A percentile compares a stretch with the other conserved stretches of the same genome.
Conservation (phyloP, 2,888 invertebrate genomes). For the Hydropsyche betteni region DNA sequence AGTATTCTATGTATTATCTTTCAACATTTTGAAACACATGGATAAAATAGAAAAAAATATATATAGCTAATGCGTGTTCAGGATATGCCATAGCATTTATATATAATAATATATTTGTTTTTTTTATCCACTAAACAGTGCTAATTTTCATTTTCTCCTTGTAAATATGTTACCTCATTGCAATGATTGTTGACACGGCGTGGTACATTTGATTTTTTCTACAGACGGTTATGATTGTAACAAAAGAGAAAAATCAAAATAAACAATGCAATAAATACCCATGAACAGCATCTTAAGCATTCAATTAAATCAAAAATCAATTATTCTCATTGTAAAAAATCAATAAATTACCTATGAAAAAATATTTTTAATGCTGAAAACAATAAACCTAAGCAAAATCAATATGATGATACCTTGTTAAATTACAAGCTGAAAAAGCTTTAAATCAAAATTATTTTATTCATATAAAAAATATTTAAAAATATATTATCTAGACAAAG, state of each 20-base stretch:
- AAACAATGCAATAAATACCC: conserved; percentile 17
- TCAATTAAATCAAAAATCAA: too few species aligned
- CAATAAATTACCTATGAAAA: too few species aligned
- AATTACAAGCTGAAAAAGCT: too few species aligned
- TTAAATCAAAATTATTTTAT: too few species aligned
- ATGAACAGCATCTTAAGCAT: too few species aligned
- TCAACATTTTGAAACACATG: neutral
- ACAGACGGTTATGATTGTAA: conserved; percentile 65
- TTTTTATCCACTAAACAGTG: conserved; percentile 40
- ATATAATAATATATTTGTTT: conserved; percentile 39
- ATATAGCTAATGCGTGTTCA: conserved; percentile 35
- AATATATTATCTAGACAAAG: too few species aligned
- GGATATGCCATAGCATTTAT: conserved; percentile 43
- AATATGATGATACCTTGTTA: too few species aligned
- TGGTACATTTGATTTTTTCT: conserved; percentile 94
- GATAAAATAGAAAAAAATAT: neutral
- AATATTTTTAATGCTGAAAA: too few species aligned
- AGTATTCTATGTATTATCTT: neutral
- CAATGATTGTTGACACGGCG: conserved; percentile 93
- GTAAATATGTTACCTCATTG: conserved; percentile 78
- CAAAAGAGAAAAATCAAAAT: conserved; percentile 62
- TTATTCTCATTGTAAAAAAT: too few species aligned
- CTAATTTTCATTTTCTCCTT: conserved; percentile 44
- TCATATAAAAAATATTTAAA: too few species aligned
- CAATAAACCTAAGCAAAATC: too few species aligned